A percentile compares a stretch with the other conserved stretches of the same genome.
Conservation (phyloP, 2,113 vertebrate genomes). For the Bujurquina vittata region DNA sequence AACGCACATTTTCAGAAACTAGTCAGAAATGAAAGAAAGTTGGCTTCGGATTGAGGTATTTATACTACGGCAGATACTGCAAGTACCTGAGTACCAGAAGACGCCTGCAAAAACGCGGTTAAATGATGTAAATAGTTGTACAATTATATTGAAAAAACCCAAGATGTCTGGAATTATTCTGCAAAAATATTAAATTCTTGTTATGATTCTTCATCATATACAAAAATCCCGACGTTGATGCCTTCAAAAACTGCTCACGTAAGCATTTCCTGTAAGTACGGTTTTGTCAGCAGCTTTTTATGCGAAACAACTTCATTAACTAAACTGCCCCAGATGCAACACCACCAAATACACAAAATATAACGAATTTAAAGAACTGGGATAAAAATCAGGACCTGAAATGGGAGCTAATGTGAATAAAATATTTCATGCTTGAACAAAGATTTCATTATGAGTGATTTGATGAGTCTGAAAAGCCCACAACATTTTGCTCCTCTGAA, state of each 20-base stretch:
- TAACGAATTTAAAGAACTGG: neutral
- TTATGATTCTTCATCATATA: neutral
- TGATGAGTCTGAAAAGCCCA: neutral
- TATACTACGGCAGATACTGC: accelerated
- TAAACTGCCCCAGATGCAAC: no score
- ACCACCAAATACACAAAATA: neutral
- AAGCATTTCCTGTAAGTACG: neutral
- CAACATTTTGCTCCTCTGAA: neutral
- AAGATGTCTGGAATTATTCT: neutral
- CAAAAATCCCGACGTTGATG: neutral
- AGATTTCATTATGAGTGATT: neutral
- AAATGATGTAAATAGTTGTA: neutral
- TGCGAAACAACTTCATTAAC: neutral
- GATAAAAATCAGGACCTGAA: accelerated
- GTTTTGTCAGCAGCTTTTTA: neutral
- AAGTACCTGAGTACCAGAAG: no score
- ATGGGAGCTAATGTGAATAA: neutral
- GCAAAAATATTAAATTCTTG: neutral
- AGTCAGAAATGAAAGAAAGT: neutral
- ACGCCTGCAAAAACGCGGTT: neutral
- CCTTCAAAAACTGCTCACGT: no score
- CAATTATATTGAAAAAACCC: neutral
- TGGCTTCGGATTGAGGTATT: accelerated
- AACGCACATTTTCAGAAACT: neutral
- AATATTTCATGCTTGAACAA: neutral